Conservation (phyloP, 2,113 vertebrate species). For the Leucoraja erinaceus region DNA sequence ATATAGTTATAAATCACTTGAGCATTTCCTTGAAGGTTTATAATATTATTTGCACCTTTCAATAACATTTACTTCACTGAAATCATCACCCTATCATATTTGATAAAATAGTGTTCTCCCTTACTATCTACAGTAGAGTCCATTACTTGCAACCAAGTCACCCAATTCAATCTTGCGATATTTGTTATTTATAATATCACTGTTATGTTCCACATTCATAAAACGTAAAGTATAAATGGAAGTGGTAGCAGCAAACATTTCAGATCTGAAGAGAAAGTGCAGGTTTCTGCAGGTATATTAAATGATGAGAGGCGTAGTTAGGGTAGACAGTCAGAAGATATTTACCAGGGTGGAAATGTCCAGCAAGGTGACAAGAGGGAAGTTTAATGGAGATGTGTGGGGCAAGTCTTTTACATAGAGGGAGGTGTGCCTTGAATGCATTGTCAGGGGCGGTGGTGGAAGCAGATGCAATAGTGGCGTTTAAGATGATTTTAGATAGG, state of each 20-base stretch:
- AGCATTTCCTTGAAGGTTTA: neutral
- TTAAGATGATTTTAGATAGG: too few species aligned
- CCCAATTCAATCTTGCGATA: neutral
- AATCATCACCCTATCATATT: neutral
- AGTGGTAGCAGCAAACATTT: neutral
- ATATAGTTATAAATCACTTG: slow-evolving; percentile 21
- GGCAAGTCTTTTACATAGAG: too few species aligned
- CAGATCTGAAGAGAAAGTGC: neutral
- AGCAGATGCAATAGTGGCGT: too few species aligned
- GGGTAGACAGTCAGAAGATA: too few species aligned
- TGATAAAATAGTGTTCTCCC: neutral
- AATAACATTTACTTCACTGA: neutral
- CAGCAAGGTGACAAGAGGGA: too few species aligned
- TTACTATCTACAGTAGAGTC: neutral
- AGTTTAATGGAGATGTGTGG: too few species aligned
- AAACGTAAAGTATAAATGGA: neutral
- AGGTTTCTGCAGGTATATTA: too few species aligned
- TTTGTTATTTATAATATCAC: slow-evolving; percentile 14
- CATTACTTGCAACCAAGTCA: neutral
- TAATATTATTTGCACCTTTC: neutral
- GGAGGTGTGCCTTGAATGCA: too few species aligned
- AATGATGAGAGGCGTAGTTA: too few species aligned
- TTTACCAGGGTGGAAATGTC: too few species aligned
- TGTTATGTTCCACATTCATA: neutral
- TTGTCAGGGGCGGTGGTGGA: too few species aligned